Base-by-base conservation (phyloP, 2,113 vertebrate genomes). In the Tachycineta bicolor region DNA sequence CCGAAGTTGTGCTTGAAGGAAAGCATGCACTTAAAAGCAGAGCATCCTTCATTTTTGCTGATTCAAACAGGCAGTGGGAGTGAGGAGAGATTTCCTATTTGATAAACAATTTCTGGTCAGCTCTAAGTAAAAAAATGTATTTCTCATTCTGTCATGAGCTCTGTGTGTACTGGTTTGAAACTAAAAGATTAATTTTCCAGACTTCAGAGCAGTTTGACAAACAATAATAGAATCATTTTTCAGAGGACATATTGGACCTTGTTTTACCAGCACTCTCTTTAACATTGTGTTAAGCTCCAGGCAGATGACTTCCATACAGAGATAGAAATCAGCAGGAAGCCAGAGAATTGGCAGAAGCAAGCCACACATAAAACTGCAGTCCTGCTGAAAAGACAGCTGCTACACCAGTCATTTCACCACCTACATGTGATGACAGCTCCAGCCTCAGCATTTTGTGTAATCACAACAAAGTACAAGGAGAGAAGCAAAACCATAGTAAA, bases 381-480 rank as follows among this genome's bases (percentile, higher is more conserved):
- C 89, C 93, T 86, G 68, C 86, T 0, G 39, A 78, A 93, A 86
- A 92, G 83, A 96, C 95, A 97, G 91, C 81, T 97, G 95, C 84
- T 94, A 58, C 60, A 82, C 41, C 65, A 89, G 49, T 73, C 87
- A 83, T 87, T 85, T 95, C 91, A 82, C 50, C 81, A 95, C 74
- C 83, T 75, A 76, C 74, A 50, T 34, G 63, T 69, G 77, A 94
- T 52, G 62, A 95, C 81, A 91, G 70, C 58, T 87, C 59, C 62
- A 87, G 65, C 28, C 69, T 71, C 83, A 87, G 93, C 65, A 71
- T 71, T 87, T 87, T 76, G 83, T 69, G 44, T 58, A 86, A 81
- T 71, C 52, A 67, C 56, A 94, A 75, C 53, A 82, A 92, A 71
- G 22, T 20, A 37, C 16, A 56, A 69, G 31, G 50, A 74, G 91